Conservation (phyloP, 2,797 vertebrate species). For the Eremophila alpestris region DNA sequence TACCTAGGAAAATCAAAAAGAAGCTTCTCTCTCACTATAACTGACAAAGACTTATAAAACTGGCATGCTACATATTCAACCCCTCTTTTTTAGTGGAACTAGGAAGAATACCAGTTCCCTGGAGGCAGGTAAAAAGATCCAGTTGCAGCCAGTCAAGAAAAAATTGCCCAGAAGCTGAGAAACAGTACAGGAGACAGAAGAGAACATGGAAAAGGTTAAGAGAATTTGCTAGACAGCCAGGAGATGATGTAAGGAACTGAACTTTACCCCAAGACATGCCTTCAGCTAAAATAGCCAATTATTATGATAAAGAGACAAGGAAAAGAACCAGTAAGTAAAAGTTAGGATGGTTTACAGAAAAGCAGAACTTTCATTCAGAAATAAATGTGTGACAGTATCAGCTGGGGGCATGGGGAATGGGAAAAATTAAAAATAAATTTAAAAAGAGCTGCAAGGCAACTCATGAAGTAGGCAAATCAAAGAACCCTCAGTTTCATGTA, state of each 20-base stretch:
- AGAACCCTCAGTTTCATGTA: neutral
- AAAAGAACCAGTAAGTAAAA: neutral
- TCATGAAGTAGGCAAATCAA: neutral
- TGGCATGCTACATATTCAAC: neutral
- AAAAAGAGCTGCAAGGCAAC: neutral
- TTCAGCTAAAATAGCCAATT: neutral
- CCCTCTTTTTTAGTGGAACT: neutral
- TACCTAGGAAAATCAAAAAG: neutral
- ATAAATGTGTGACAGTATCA: neutral
- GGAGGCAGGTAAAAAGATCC: neutral
- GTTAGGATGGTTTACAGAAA: neutral
- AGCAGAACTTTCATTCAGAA: neutral
- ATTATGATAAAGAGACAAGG: neutral
- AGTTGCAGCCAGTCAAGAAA: neutral
- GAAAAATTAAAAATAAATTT: neutral
- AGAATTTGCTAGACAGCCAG: neutral
- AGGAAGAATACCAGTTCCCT: neutral
- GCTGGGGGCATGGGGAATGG: fast-evolving
- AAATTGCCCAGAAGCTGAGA: neutral
- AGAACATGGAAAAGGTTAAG: neutral
- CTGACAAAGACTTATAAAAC: neutral
- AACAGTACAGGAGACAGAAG: neutral
- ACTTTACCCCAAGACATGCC: neutral
- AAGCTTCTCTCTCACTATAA: neutral
- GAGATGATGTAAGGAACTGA: neutral